Evolutionary conservation across 2,797 vertebrate species (phyloP), one percentile per base, ranked within the genome.

Genomic region (Picus viridis): DNA sequence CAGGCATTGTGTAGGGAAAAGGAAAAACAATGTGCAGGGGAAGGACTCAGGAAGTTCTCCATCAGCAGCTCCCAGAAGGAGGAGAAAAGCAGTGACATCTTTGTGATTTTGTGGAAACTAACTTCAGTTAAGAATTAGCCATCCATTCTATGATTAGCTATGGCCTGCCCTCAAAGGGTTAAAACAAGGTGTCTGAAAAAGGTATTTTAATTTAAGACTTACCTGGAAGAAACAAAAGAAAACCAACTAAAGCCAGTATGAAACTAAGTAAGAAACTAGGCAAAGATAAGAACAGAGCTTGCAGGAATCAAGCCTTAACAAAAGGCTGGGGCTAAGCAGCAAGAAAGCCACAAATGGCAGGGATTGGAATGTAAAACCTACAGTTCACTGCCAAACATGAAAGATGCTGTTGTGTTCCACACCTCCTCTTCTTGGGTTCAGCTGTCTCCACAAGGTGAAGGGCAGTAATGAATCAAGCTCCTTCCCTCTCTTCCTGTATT

Each of bases 391-490:
- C 9, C 8, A 64, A 76, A 92, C 85, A 71, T 64, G 86, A 89
- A 89, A 45, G 93, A 63, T 70, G 73, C 82, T 36, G 84, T 74
- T 87, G 79, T 95, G 67, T 64, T 95, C 92, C 83, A 71, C 90
- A 94, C 86, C 90, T 92, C 86, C 59, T 94, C 65, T 86, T 89
- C 84, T 64, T 5, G 16, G 39, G 70, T 61, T 64, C 88, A 94
- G 87, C 78, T 30, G 39, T 90, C 65, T 75, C 93, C 47, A 75
- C 76, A 87, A 85, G 88, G 82, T 86, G 84, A 94, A 95, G 53
- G 56, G 81, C 88, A 91, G 41, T 62, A 86, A 89, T 90, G 87
- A 95, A 96, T 86, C 84, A 89, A 92, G 70, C 67, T 83, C 75
- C 67, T 89, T 94, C 67, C 58, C 82, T 83, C 88, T 91, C 82